Evolutionary conservation across 2,888 invertebrate genomes (phyloP).

Genomic region (Aphelenchoides bicaudatus): DNA sequence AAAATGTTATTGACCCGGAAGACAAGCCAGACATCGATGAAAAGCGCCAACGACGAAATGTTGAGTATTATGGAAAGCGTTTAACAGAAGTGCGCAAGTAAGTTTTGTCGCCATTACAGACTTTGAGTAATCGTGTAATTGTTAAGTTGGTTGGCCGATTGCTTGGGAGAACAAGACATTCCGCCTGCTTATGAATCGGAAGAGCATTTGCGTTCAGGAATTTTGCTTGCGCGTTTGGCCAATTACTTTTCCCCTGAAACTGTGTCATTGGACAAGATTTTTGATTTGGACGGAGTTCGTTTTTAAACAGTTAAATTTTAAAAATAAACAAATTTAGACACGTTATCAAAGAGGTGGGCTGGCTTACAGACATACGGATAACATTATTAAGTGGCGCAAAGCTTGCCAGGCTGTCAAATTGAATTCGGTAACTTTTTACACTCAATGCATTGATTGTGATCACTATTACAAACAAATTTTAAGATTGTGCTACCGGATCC

Average conservation of each 20-base stretch:
- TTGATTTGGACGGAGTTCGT: constrained; percentile 69
- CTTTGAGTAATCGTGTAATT: constrained; percentile 12
- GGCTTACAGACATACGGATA: constrained; percentile 77
- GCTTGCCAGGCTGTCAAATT: constrained; percentile 6
- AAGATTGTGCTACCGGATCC: constrained; percentile 78
- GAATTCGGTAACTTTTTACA: background rate
- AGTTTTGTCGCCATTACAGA: no score
- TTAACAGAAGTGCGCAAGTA: constrained; percentile 2
- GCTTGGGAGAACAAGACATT: constrained; percentile 42
- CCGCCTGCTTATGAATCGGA: constrained; percentile 69
- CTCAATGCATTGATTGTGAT: background rate
- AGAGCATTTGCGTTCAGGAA: constrained; percentile 74
- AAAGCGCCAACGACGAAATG: constrained; percentile 8
- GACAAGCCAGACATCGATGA: background rate
- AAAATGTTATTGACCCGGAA: background rate
- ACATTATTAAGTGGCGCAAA: constrained; percentile 68
- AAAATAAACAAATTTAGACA: constrained; percentile 30
- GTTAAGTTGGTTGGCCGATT: constrained; percentile 53
- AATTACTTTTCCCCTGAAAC: constrained; percentile 65
- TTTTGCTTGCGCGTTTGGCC: constrained; percentile 68
- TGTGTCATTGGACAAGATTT: constrained; percentile 71
- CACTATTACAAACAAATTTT: no score
- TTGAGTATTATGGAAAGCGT: background rate
- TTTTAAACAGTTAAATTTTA: background rate
- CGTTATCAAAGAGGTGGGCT: constrained; percentile 35